Percentiles rank a stretch among this genome's conserved stretches.
These are phyloP conservation scores for Clitarchus hookeri DNA, from an alignment of 2,888 invertebrate species.

Conservation along the genomic window DNA sequence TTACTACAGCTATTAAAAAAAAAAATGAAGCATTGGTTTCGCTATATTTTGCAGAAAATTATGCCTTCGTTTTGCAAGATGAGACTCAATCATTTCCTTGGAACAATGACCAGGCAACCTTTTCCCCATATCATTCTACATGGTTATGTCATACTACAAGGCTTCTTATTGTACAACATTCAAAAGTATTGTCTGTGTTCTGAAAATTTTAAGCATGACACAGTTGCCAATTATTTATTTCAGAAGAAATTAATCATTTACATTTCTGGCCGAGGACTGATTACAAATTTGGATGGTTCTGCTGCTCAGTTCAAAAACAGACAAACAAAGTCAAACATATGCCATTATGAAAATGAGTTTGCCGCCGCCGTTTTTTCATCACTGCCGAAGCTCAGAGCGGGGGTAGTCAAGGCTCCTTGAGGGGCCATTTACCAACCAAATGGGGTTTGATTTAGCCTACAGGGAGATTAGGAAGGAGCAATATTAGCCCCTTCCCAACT, in stretches of 20 bases:
- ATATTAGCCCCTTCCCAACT: no score
- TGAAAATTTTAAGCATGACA: not conserved
- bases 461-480: no score
- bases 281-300: not conserved
- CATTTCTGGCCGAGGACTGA: not conserved
- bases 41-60: not conserved
- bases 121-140: not conserved
- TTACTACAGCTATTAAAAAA: not conserved
- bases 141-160: no score
- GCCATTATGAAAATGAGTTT: not conserved
- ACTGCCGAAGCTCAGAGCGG: no score
- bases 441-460: no score
- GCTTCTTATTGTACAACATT: not conserved
- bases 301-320: no score
- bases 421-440: no score
- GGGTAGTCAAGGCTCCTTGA: no score
- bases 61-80: no score
- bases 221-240: not conserved
- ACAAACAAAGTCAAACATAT: no score
- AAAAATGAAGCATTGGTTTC: not conserved
- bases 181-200: not conserved
- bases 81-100: not conserved
- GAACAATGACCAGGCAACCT: not conserved
- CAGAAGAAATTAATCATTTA: not conserved
- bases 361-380: no score